Percentiles rank a stretch among this genome's conserved stretches.
phyloP scores from a whole-genome alignment of 2,797 vertebrate genomes.

The Neosilurus mollespiculum region DNA sequence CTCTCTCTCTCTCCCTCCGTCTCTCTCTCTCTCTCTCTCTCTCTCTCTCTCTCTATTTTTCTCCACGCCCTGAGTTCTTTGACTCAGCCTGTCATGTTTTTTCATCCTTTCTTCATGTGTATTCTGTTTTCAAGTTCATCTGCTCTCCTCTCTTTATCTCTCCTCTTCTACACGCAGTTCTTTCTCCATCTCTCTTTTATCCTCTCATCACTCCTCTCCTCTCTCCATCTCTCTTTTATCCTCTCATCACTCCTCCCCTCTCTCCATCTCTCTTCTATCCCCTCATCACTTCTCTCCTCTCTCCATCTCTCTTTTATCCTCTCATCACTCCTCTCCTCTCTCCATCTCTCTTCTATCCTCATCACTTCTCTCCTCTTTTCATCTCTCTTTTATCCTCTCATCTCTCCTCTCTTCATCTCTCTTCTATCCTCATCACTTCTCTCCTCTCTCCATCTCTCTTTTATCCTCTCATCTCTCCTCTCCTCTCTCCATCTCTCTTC shows the following conservation, averaged over 20 bases:
- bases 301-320: not conserved
- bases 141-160: not conserved
- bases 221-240: not conserved
- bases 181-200: not conserved
- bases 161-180: not conserved
- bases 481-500: no score
- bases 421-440: not conserved
- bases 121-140: not conserved
- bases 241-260: not conserved
- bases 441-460: not conserved
- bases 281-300: not conserved
- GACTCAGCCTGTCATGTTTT: no score
- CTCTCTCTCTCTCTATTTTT: no score
- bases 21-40: no score
- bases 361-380: not conserved
- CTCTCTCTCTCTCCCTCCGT: no score
- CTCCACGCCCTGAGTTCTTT: no score
- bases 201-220: not conserved
- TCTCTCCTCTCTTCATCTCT: slow-evolving; percentile 27
- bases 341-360: not conserved
- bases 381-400: not conserved
- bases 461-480: not conserved
- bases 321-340: not conserved
- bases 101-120: not conserved
- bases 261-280: not conserved